A percentile compares a stretch with the other conserved stretches of the same genome.
phyloP scores from a whole-genome alignment of 2,113 vertebrate species.

The Gopherus flavomarginatus region DNA sequence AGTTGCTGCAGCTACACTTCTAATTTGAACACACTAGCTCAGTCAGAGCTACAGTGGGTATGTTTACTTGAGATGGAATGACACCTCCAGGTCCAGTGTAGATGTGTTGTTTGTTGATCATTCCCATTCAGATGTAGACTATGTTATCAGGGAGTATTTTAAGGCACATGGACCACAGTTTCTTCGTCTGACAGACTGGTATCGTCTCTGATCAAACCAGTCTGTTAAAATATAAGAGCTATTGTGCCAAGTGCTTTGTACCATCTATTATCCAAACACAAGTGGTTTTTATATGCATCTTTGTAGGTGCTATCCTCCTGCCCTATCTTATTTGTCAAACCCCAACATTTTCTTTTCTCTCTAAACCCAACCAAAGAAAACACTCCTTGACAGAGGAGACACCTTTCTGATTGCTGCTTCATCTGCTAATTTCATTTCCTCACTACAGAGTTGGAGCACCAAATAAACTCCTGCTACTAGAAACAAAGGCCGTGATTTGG shows the following conservation, averaged over 20 bases:
- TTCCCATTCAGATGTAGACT: background rate
- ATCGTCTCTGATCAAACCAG: background rate
- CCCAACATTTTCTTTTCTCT: conserved; percentile 20
- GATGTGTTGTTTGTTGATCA: background rate
- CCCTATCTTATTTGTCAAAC: background rate
- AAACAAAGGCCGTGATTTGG: conserved; percentile 21
- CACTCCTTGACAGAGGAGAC: background rate
- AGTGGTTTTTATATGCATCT: background rate
- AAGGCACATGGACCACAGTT: no score
- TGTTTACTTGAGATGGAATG: background rate
- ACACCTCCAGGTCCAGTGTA: background rate
- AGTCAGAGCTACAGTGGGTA: background rate
- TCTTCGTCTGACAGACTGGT: background rate
- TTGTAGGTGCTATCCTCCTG: background rate
- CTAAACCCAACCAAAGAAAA: background rate
- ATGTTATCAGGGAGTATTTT: background rate
- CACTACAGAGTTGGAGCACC: background rate
- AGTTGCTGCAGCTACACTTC: background rate
- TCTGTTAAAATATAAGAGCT: background rate
- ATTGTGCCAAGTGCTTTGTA: background rate
- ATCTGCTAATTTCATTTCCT: conserved; percentile 20
- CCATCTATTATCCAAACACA: background rate
- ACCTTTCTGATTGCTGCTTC: conserved; percentile 5
- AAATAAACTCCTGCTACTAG: background rate
- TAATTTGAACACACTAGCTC: background rate